Evolutionary conservation across 2,888 invertebrate genomes (phyloP).

Genomic region (Spicauda simplicius): DNA sequence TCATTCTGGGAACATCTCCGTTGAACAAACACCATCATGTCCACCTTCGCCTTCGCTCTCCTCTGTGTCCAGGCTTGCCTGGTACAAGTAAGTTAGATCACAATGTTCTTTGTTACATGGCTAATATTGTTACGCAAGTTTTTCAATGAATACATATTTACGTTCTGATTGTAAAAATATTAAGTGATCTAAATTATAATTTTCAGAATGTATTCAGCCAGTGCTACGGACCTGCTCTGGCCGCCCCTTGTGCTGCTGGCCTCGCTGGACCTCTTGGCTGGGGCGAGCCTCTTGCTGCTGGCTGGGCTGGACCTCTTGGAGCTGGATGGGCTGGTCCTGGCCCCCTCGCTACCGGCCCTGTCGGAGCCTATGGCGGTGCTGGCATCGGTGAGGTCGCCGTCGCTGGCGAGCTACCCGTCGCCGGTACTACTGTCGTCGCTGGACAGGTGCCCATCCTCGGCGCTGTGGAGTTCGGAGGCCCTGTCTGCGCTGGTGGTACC

Average conservation of each 20-base stretch:
- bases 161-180: no score
- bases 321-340: neutral
- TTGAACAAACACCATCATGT: slow-evolving; percentile 43
- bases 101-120: no score
- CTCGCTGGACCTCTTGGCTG: slow-evolving; percentile 42
- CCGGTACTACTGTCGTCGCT: slow-evolving; percentile 41
- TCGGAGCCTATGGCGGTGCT: slow-evolving; percentile 46
- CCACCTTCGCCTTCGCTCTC: slow-evolving; percentile 48
- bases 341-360: slow-evolving; percentile 47
- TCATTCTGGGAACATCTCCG: no score
- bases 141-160: no score
- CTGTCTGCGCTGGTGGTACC: no score
- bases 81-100: no score
- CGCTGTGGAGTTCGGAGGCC: no score
- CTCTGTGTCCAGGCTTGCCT: slow-evolving; percentile 55
- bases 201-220: slow-evolving; percentile 37
- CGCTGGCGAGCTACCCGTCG: slow-evolving; percentile 46
- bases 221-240: slow-evolving; percentile 23
- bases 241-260: slow-evolving; percentile 37
- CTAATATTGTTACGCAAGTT: no score
- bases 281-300: no score
- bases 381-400: no score
- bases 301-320: slow-evolving; percentile 43
- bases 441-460: slow-evolving; percentile 50
- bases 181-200: neutral